Base-by-base conservation (phyloP, 37 sponge, comb jelly and placozoan species). In the Halichondria panicea region DNA sequence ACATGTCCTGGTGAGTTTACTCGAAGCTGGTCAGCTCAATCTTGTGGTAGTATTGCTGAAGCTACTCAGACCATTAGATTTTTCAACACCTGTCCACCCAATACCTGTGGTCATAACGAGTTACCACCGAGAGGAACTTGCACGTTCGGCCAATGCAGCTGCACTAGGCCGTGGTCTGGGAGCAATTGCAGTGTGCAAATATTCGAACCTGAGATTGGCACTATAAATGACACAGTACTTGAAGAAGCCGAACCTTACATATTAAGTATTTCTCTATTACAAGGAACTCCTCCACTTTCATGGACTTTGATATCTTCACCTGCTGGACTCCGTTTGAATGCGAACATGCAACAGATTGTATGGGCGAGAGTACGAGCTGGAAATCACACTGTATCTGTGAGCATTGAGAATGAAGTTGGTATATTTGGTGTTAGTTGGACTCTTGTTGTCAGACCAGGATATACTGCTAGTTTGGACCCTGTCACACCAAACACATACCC, bases 101-200 rank as follows among this genome's bases (percentile, higher is more conserved):
- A 76, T 76, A 53, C 77, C 46, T 76, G 77, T 63, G 65, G 77
- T 33, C 40, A 53, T 63, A 76, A 76, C 63, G 77, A 76, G 38
- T 46, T 13, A 19, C 62, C 63, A 19, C 77, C 77, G 9, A 46
- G 34, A 30, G 77, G 77, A 28, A 30, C 45, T 1, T 76, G 77
- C 37, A 18, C 53, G 1, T 34, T 63, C 45, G 77, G 77, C 42
- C 22, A 43, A 21, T 76, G 77, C 32, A 3, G 2, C 43, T 76
- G 77, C 46, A 76, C 45, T 33, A 63, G 53, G 1, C 77, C 77
- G 25, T 76, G 77, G 77, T 63, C 24, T 62, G 77, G 77, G 43
- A 53, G 63, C 1, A n/a, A 76, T 13, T 76, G 77, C 37, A 44
- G 24, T 43, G 36, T 63, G 1, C 77, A 63, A 19, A 63, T 63